phyloP scores from a whole-genome alignment of 2,888 invertebrate genomes.

The Acholoe squamosa region DNA sequence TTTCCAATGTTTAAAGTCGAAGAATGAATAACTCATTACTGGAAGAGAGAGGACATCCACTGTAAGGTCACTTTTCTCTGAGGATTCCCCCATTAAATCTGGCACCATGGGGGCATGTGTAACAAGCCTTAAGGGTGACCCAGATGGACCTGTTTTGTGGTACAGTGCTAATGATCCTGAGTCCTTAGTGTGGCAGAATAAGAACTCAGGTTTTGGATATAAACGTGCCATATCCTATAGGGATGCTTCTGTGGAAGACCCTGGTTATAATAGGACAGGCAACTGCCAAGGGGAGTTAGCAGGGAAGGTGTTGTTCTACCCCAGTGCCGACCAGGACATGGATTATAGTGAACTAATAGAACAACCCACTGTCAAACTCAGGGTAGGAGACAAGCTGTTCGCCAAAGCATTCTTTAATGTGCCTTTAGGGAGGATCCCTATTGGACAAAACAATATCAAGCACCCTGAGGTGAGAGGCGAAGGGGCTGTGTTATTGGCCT shows the following conservation, averaged over 20 bases:
- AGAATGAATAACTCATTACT: not conserved
- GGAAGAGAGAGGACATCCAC: not conserved
- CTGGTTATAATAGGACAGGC: conserved; percentile 54
- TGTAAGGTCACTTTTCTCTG: not conserved
- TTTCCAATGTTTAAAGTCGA: not conserved
- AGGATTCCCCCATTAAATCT: not conserved
- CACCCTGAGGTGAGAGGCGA: not conserved
- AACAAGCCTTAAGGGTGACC: not conserved
- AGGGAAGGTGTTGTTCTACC: conserved; percentile 64
- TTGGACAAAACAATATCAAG: conserved; percentile 64
- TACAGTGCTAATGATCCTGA: conserved; percentile 54
- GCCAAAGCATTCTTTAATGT: conserved; percentile 64
- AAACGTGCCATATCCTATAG: conserved; percentile 11
- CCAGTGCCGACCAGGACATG: not conserved
- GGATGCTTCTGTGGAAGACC: not conserved
- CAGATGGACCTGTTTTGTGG: conserved; percentile 58
- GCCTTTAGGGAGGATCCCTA: conserved; percentile 64
- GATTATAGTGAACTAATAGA: conserved; percentile 21
- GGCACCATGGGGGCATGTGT: not conserved
- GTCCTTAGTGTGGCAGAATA: conserved; percentile 42
- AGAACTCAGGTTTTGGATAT: conserved; percentile 57
- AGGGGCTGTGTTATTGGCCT: conserved; percentile 63
- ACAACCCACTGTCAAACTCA: not conserved
- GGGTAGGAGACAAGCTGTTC: conserved; percentile 61
- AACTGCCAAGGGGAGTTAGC: conserved; percentile 63